Base-by-base conservation (phyloP, 2,888 invertebrate genomes). In the Muscina levida region DNA sequence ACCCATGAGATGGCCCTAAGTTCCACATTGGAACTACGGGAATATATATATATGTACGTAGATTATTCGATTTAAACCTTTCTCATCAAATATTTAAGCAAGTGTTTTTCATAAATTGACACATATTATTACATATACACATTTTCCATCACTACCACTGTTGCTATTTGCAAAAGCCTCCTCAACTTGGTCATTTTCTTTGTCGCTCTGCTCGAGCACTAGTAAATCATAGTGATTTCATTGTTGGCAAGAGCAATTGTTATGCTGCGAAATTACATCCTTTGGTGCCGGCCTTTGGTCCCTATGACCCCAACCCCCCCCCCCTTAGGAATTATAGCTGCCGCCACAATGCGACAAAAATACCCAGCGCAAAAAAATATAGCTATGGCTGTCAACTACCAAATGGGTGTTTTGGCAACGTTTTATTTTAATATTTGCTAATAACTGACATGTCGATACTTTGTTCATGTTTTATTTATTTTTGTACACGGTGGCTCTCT, bases 351-450 rank as follows among this genome's bases (percentile, higher is more conserved):
- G 81, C 81, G 81, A 72, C 81, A 81, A 77, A 80, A 68, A 53
- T 77, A 42, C 46, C 70, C 76, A 51, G 44, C 39, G 68, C 62
- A 68, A 62, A 24, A 46, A 74, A 77, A 62, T 17, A 39, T 1
- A 39, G 39, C 81, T 67, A 72, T 68, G 62, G 46, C 48, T 77
- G 71, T 68, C 77, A 77, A 71, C 72, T 62, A 72, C 42, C 71
- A 70, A 79, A 81, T 85, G 83, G 84, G 80, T 83, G 83, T 84
- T 85, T 86, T 87, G 88, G 76, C 80, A 81, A 77, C 70, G 78
- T 82, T 82, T 81, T 76, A 80, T 68, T 81, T 71, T 73, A 76
- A 76, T 77, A 82, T 86, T 87, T 86, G 83, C 85, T 87, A 84
- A 84, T 87, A 83, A 82, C 85, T 87, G 82, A 77, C 77, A 79